A percentile compares a stretch with the other conserved stretches of the same genome.
These are phyloP conservation scores for Meghimatium bilineatum DNA, from an alignment of 2,888 invertebrate genomes.

Conservation along the genomic window DNA sequence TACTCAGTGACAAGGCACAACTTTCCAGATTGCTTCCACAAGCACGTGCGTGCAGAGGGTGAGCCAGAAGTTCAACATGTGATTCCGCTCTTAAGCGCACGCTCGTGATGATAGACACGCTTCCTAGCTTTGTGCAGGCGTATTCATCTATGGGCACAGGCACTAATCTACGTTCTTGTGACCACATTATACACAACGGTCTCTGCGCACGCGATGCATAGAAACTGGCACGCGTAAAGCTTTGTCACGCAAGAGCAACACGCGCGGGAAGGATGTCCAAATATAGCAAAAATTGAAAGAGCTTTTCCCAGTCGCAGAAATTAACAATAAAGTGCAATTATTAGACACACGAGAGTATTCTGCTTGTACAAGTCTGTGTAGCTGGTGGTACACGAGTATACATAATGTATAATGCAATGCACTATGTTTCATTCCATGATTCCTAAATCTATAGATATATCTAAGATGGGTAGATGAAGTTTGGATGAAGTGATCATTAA, in stretches of 20 bases:
- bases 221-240: not conserved
- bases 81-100: not conserved
- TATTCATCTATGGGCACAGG: not conserved
- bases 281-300: not conserved
- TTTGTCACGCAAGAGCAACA: not conserved
- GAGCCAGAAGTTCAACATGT: not conserved
- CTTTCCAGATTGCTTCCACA: conserved; percentile 13
- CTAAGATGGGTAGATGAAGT: too few relatives aligned
- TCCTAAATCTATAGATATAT: too few relatives aligned
- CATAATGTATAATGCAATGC: too few relatives aligned
- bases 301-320: not conserved
- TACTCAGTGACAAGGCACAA: not conserved
- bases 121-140: not conserved
- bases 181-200: conserved; percentile 13
- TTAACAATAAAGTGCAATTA: not conserved
- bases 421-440: too few relatives aligned
- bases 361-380: too few relatives aligned
- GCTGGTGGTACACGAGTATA: too few relatives aligned
- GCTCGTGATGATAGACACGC: conserved; percentile 19
- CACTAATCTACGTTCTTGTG: conserved; percentile 5
- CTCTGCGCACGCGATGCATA: not conserved
- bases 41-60: not conserved
- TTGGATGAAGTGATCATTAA: too few relatives aligned
- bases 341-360: not conserved
- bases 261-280: not conserved